Evolutionary conservation across 2,113 vertebrate genomes (phyloP).

Genomic region (Oryzias melastigma): DNA sequence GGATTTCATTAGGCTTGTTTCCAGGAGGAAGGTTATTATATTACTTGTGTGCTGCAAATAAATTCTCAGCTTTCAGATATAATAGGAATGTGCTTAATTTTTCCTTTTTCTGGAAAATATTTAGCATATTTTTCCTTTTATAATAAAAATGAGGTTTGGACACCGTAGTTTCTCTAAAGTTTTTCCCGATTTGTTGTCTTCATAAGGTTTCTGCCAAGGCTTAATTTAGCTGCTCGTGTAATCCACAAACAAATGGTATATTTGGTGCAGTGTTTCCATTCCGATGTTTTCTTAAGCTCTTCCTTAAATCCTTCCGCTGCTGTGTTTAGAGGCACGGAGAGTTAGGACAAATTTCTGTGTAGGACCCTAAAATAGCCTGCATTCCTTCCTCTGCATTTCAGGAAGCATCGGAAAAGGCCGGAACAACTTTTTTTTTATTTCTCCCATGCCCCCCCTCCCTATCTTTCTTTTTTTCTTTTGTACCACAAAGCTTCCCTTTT

Average conservation of each 20-base stretch:
- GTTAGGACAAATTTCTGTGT: conserved; percentile 63
- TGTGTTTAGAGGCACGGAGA: conserved; percentile 61
- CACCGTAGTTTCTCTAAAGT: conserved; percentile 3
- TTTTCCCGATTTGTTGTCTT: conserved; percentile 27
- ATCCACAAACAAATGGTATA: conserved; percentile 41
- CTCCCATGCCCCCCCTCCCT: conserved; percentile 36
- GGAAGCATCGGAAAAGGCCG: conserved; percentile 66
- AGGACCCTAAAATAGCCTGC: conserved; percentile 73
- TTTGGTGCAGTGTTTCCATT: conserved; percentile 48
- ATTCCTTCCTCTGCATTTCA: conserved; percentile 77
- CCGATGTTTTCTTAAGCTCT: conserved; percentile 63
- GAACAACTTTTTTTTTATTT: conserved; percentile 43
- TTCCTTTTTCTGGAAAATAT: not conserved
- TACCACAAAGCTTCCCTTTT: conserved; percentile 32
- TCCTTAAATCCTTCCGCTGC: conserved; percentile 64
- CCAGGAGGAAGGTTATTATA: conserved; percentile 45
- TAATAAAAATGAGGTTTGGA: not conserved
- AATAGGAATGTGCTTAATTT: too few species aligned
- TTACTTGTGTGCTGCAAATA: conserved; percentile 19
- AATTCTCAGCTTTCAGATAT: conserved; percentile 1
- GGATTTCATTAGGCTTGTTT: conserved; percentile 40
- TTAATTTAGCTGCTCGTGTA: conserved; percentile 50
- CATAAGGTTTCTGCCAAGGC: conserved; percentile 16
- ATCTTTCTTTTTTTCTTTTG: conserved; percentile 17
- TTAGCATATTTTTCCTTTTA: too few species aligned